Evolutionary conservation across 2,797 vertebrate genomes (phyloP).

Genomic region (Schizopygopsis pylzovi): DNA sequence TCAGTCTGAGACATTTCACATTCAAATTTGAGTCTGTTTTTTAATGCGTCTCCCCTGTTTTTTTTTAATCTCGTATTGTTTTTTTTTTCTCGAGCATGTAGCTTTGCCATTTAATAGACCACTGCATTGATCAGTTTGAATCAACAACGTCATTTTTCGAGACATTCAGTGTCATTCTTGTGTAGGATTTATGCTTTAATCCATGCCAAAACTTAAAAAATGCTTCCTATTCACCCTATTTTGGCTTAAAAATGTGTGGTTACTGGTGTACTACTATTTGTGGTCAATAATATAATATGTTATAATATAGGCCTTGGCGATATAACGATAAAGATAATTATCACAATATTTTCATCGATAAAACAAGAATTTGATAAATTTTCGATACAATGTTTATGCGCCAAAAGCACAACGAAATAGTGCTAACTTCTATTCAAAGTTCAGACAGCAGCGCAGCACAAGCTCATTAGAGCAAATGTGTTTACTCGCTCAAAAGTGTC

Average conservation of each 20-base stretch:
- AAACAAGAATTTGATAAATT: too few species aligned
- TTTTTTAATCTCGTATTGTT: conserved; percentile 25
- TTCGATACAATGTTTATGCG: too few species aligned
- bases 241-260: neutral
- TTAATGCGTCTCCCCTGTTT: neutral
- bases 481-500: too few species aligned
- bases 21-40: neutral
- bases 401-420: too few species aligned
- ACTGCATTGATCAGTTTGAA: neutral
- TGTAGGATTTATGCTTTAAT: neutral
- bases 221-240: neutral
- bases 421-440: too few species aligned
- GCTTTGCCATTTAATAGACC: neutral
- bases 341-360: too few species aligned
- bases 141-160: neutral
- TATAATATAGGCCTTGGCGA: neutral
- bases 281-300: neutral
- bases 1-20: conserved; percentile 20
- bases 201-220: neutral
- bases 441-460: too few species aligned
- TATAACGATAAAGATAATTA: neutral
- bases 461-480: too few species aligned
- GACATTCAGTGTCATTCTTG: neutral
- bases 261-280: neutral
- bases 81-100: conserved; percentile 12